Evolutionary conservation across 2,113 vertebrate species (phyloP), one percentile per base, ranked within the genome.

Genomic region (Reinhardtius hippoglossoides): DNA sequence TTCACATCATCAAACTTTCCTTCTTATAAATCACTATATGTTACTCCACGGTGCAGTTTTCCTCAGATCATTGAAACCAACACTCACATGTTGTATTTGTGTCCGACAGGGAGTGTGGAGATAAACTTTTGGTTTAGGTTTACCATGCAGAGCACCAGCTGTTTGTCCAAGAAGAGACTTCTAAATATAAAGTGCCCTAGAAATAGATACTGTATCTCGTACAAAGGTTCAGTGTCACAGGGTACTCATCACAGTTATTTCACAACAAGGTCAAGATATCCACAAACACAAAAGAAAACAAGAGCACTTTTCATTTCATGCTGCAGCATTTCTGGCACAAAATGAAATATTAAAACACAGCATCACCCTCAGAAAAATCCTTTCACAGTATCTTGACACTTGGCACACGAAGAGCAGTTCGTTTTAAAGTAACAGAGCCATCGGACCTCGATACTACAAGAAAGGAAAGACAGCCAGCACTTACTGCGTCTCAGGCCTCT

Each of bases 161-260:
- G 83, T 76, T 76, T 79, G 67, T 88, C 66, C 70, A 74, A 62
- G 74, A 59, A 62, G 71, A 58, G 42, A 18, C 31, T 48, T 85
- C 93, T 91, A 93, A 91, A 92, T 90, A 92, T 94, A 93, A 86
- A 85, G 74, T 14, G 76, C 27, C 35, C 86, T 59, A 80, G 35
- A 91, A 89, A 81, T 86, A 89, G 87, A 84, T 46, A 35, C 40
- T 26, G 70, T 48, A 23, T 57, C 67, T 72, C 55, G 65, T 67
- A 81, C 86, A 83, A 67, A 85, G 72, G 12, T 15, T 74, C 55
- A 37, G 5, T 46, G 77, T 72, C 64, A 71, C 50, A 7, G 55
- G 50, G 55, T 10, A 48, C 35, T 12, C 9, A 6, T 31, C 2
- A 12, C 46, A 14, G 5, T 65, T 66, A 74, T 71, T 83, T 57